A percentile compares a stretch with the other conserved stretches of the same genome.
These are phyloP conservation scores for Synanceia verrucosa DNA, from an alignment of 2,797 vertebrate species.

Conservation along the genomic window DNA sequence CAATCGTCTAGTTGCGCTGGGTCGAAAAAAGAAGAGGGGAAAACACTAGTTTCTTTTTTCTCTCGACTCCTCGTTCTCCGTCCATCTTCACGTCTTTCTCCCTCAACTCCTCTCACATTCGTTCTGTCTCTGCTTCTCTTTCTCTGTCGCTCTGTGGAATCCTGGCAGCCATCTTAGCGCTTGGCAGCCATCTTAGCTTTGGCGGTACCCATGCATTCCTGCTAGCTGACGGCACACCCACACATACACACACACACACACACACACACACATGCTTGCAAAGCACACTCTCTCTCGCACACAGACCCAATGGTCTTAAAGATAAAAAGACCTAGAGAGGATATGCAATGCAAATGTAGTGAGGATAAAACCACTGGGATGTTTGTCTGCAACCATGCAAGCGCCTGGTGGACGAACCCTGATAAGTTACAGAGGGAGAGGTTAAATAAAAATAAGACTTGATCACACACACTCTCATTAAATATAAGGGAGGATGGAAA, in stretches of 20 bases:
- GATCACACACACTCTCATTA: slow-evolving; percentile 5
- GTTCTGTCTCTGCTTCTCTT: slow-evolving; percentile 67
- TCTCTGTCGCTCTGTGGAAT: slow-evolving; percentile 83
- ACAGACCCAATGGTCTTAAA: slow-evolving; percentile 62
- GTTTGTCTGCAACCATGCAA: slow-evolving; percentile 32
- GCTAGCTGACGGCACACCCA: slow-evolving; percentile 80
- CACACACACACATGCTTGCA: slow-evolving; percentile 38
- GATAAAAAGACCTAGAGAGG: slow-evolving; percentile 69
- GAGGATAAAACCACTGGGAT: slow-evolving; percentile 40
- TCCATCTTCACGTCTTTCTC: slow-evolving; percentile 47
- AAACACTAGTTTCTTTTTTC: slow-evolving; percentile 29
- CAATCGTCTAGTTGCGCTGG: slow-evolving; percentile 51
- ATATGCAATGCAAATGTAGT: slow-evolving; percentile 42
- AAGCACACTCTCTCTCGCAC: slow-evolving; percentile 33
- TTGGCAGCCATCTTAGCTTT: slow-evolving; percentile 96
- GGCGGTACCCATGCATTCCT: slow-evolving; percentile 86
- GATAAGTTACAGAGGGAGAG: background rate
- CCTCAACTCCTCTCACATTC: slow-evolving; percentile 50
- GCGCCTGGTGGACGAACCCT: background rate
- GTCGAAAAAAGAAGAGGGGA: slow-evolving; percentile 16
- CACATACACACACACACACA: slow-evolving; percentile 41
- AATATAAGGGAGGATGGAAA: background rate
- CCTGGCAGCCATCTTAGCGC: slow-evolving; percentile 92
- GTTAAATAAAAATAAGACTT: slow-evolving; percentile 16
- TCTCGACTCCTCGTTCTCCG: slow-evolving; percentile 30